phyloP scores from a whole-genome alignment of 1,140 invertebrate genomes.

The Pogonognathellus flavescens region DNA sequence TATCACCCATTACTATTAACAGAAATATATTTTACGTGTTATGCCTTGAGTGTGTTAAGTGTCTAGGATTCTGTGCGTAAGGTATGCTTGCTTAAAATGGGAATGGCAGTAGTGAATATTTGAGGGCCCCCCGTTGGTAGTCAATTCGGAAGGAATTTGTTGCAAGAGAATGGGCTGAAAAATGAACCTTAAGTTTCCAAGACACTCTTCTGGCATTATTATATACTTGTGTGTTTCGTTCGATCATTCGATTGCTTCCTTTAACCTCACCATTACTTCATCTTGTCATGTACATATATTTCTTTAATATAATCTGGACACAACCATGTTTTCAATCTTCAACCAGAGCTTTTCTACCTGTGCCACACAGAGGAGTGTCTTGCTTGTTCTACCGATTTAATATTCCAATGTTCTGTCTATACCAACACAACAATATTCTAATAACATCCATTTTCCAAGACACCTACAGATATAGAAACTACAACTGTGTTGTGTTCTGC shows the following conservation, averaged over 20 bases:
- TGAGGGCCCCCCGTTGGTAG: constrained; percentile 56
- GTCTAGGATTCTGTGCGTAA: background rate
- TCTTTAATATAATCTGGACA: background rate
- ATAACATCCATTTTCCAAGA: constrained; percentile 1
- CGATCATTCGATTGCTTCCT: background rate
- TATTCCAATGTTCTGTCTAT: background rate
- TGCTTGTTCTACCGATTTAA: constrained; percentile 5
- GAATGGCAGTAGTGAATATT: constrained; percentile 62
- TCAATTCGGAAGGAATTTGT: constrained; percentile 66
- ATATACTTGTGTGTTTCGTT: background rate
- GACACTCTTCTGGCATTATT: constrained; percentile 41
- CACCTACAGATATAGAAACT: background rate
- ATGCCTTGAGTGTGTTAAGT: background rate
- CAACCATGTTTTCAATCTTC: background rate
- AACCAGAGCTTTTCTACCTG: background rate
- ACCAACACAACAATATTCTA: background rate
- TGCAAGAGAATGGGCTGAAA: constrained; percentile 57
- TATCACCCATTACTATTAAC: constrained; percentile 20
- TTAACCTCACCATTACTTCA: background rate
- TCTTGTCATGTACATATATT: background rate
- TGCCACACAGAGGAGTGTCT: background rate
- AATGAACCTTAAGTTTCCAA: constrained; percentile 57
- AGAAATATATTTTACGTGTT: background rate
- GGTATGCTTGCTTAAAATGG: constrained; percentile 43
- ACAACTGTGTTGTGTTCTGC: background rate